Conservation (phyloP, 2,113 vertebrate genomes). For the Urocolius indicus region DNA sequence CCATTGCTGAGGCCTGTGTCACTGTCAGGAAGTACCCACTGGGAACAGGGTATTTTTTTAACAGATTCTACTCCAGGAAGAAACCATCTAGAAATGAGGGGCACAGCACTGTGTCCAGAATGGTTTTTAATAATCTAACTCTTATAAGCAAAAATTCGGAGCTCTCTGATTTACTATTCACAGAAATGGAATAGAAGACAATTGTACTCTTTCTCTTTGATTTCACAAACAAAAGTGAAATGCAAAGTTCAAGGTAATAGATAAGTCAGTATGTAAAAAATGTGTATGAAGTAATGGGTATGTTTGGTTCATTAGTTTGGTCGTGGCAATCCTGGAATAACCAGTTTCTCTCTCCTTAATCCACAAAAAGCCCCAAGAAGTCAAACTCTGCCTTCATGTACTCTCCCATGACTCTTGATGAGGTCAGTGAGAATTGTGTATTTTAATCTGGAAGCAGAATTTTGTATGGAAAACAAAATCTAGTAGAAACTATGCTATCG, state of each 20-base stretch:
- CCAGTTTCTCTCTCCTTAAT: background rate
- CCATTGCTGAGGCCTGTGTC: background rate
- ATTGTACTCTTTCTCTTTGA: background rate
- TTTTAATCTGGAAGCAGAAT: background rate
- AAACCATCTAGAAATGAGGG: background rate
- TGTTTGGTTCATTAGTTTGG: background rate
- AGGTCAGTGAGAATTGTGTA: background rate
- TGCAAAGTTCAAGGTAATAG: background rate
- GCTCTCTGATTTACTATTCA: background rate
- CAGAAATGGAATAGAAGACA: background rate
- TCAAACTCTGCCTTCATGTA: background rate
- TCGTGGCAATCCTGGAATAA: background rate
- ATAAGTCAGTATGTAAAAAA: background rate
- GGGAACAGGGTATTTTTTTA: background rate
- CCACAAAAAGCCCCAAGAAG: background rate
- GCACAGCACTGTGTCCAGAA: background rate
- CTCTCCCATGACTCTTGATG: background rate
- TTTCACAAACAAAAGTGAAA: background rate
- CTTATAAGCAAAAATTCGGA: background rate
- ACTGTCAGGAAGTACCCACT: background rate
- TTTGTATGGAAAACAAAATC: background rate
- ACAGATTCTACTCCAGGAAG: background rate
- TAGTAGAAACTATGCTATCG: background rate
- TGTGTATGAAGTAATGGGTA: background rate
- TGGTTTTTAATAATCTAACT: background rate